Percentiles rank a stretch among this genome's conserved stretches.
phyloP scores from a whole-genome alignment of 2,797 vertebrate genomes.

The Erpetoichthys calabaricus region DNA sequence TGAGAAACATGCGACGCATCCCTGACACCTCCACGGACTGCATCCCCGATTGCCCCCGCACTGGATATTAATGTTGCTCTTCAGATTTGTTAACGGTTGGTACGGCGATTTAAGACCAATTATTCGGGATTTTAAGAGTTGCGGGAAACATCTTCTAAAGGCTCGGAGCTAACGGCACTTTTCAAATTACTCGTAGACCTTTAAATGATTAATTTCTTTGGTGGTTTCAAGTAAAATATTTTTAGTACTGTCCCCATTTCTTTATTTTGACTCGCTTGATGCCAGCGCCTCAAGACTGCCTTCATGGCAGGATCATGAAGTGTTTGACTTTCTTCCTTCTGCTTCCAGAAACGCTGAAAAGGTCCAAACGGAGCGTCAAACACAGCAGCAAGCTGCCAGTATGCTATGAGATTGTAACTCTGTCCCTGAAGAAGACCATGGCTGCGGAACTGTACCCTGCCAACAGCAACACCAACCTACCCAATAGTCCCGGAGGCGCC shows the following conservation, averaged over 20 bases:
- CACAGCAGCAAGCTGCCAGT: conserved; percentile 51
- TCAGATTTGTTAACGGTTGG: conserved; percentile 20
- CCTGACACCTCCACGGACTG: too few relatives aligned
- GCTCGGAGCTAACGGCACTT: not conserved
- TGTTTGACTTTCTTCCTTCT: conserved; percentile 80
- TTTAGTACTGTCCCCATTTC: not conserved
- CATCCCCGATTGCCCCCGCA: too few relatives aligned
- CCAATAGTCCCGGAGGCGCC: conserved; percentile 50
- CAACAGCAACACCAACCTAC: conserved; percentile 48
- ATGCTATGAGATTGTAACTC: conserved; percentile 63
- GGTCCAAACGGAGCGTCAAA: conserved; percentile 62
- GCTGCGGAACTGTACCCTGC: conserved; percentile 78
- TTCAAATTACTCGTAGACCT: not conserved
- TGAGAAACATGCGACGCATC: too few relatives aligned
- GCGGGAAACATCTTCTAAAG: too few relatives aligned
- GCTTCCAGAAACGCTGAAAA: conserved; percentile 82
- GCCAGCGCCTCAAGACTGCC: conserved; percentile 73
- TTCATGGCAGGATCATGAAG: conserved; percentile 88
- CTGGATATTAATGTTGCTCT: conserved; percentile 17
- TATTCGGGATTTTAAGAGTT: too few relatives aligned
- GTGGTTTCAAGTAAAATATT: not conserved
- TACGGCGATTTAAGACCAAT: not conserved
- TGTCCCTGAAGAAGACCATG: conserved; percentile 74
- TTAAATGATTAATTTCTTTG: too few relatives aligned
- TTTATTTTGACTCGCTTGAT: conserved; percentile 34